These are phyloP conservation scores for Rachycentron canadum DNA, from an alignment of 2,797 vertebrate genomes.

Conservation along the genomic window DNA sequence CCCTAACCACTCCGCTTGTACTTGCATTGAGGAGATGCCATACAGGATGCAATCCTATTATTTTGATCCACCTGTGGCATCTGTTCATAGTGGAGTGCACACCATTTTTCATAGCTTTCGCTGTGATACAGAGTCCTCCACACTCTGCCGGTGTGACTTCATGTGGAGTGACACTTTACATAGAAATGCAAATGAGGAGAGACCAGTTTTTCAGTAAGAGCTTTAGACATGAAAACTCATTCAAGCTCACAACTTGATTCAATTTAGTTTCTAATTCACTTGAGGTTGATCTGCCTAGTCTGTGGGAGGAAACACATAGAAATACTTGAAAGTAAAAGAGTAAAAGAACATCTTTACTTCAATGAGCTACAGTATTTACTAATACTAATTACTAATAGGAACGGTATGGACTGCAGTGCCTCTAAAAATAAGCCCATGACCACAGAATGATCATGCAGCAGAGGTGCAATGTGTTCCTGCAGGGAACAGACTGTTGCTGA, in stretches of 20 bases:
- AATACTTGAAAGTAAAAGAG: neutral
- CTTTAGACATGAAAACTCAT: slow-evolving; percentile 8
- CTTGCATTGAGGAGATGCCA: slow-evolving; percentile 12
- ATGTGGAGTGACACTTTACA: slow-evolving; percentile 31
- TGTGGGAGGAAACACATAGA: neutral
- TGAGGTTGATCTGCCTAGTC: slow-evolving; percentile 18
- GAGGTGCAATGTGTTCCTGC: slow-evolving; percentile 28
- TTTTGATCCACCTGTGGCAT: slow-evolving; percentile 31
- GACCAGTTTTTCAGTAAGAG: neutral
- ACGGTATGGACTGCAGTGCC: neutral
- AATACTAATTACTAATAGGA: slow-evolving; percentile 13
- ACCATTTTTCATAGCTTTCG: slow-evolving; percentile 1
- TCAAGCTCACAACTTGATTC: slow-evolving; percentile 13
- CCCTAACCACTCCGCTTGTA: neutral
- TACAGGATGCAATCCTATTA: neutral
- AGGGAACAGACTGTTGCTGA: slow-evolving; percentile 30
- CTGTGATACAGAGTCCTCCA: neutral
- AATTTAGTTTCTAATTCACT: slow-evolving; percentile 15
- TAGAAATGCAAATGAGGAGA: slow-evolving; percentile 35
- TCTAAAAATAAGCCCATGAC: slow-evolving; percentile 39
- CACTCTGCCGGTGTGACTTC: neutral
- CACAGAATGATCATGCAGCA: slow-evolving; percentile 23
- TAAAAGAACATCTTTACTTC: neutral
- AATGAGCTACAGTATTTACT: slow-evolving; percentile 2
- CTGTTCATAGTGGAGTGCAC: neutral